Evolutionary conservation across 2,888 invertebrate species (phyloP), one percentile per base, ranked within the genome.

Genomic region (Copidosoma aretas): DNA sequence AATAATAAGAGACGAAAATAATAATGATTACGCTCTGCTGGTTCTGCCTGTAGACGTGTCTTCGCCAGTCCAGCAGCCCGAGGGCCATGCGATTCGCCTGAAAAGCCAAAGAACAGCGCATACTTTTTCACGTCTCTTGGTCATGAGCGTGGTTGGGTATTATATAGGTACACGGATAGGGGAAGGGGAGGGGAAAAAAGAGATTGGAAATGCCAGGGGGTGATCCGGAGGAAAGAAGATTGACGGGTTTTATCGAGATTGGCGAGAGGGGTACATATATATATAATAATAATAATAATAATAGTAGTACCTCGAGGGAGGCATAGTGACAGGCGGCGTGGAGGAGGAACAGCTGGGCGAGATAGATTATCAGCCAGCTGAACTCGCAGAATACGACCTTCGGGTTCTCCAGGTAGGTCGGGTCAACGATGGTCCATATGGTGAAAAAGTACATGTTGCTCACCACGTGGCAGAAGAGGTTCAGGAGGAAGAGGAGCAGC

Each of bases 31-130:
- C 68, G 19, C 57, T 25, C n/a, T 65, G 61, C 60, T 67, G 62
- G 49, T n/a, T 58, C 21, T 69, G 24, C 39, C 60, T 12, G 67
- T 61, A 39, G 41, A 39, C 54, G 53, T 62, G 19, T 59, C 62
- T 60, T 15, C 77, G 75, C 77, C 80, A 80, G 12, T 77, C 76
- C 25, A 82, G 61, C 41, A 83, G 60, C 32, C 80, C 74, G 17
- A 70, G 68, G 1, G 75, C 73, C 69, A 80, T 78, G 10, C 56
- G 64, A 66, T 78, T 82, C 0, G 83, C 83, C 83, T 83, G 73
- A 1, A 61, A 63, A 22, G 73, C 76, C 17, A 70, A 59, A 59
- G 54, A 60, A 57, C 1, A 53, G 3, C 43, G 43, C 41, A 14
- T 22, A 10, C 2, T 15, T 32, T 53, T 1, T 43, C 17, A 43